A percentile compares a stretch with the other conserved stretches of the same genome.
phyloP scores from a whole-genome alignment of 2,797 vertebrate species.

The Enteromius fasciolatus region DNA sequence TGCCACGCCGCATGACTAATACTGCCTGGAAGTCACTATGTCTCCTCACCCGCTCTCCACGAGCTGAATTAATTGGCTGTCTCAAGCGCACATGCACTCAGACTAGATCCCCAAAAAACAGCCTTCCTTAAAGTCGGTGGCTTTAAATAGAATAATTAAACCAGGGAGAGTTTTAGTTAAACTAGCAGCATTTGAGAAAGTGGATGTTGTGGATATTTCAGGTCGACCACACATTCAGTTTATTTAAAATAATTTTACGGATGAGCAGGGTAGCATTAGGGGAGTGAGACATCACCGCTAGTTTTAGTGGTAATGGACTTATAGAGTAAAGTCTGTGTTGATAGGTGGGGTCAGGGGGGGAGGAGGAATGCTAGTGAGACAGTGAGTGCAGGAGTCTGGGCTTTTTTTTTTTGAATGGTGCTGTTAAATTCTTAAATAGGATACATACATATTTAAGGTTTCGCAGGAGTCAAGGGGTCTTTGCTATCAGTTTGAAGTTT shows the following conservation, averaged over 20 bases:
- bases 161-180: slow-evolving; percentile 54
- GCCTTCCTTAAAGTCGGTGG: slow-evolving; percentile 39
- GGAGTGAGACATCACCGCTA: slow-evolving; percentile 34
- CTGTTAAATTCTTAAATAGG: slow-evolving; percentile 45
- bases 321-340: not conserved
- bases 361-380: slow-evolving; percentile 18
- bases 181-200: slow-evolving; percentile 26
- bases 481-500: slow-evolving; percentile 29
- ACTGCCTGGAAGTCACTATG: slow-evolving; percentile 70
- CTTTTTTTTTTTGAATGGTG: slow-evolving; percentile 19
- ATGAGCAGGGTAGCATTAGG: slow-evolving; percentile 46
- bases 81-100: slow-evolving; percentile 53
- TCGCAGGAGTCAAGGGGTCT: slow-evolving; percentile 31
- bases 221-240: slow-evolving; percentile 46
- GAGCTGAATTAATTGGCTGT: slow-evolving; percentile 80
- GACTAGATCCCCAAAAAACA: slow-evolving; percentile 40
- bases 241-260: slow-evolving; percentile 60
- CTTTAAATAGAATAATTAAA: slow-evolving; percentile 62
- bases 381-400: not conserved
- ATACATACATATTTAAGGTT: slow-evolving; percentile 50
- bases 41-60: slow-evolving; percentile 68
- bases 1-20: slow-evolving; percentile 77
- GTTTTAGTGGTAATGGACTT: slow-evolving; percentile 39
- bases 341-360: slow-evolving; percentile 35
- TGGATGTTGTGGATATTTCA: slow-evolving; percentile 42